Conservation (phyloP, 2,113 vertebrate species). For the Struthidea cinerea region DNA sequence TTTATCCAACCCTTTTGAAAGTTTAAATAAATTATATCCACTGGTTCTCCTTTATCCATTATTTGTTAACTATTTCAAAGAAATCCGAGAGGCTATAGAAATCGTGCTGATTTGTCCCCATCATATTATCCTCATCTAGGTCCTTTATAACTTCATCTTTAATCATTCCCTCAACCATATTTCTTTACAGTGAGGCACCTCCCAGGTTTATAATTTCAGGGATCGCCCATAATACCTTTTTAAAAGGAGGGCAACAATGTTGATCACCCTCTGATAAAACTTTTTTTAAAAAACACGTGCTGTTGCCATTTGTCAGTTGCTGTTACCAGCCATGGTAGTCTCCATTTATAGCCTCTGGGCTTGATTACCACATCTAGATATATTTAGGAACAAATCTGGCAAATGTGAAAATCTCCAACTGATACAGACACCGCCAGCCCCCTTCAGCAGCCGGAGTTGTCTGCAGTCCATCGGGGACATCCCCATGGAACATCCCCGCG, state of each 20-base stretch:
- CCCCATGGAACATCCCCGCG: background rate
- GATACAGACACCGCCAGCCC: background rate
- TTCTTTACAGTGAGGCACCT: conserved; percentile 30
- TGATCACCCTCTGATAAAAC: background rate
- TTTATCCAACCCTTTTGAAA: conserved; percentile 62
- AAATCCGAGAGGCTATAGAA: conserved; percentile 59
- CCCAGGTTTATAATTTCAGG: conserved; percentile 36
- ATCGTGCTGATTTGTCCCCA: conserved; percentile 51
- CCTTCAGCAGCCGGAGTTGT: rapidly evolving
- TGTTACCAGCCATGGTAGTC: background rate
- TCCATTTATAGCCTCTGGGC: background rate
- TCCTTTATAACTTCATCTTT: conserved; percentile 48
- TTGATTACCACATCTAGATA: background rate
- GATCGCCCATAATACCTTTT: background rate
- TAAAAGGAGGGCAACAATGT: background rate
- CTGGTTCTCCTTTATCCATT: conserved; percentile 66
- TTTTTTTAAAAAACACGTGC: rapidly evolving
- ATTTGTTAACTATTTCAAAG: conserved; percentile 70
- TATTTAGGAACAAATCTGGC: background rate
- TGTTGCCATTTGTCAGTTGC: background rate
- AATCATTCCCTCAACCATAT: conserved; percentile 45
- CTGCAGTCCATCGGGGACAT: rapidly evolving
- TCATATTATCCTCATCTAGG: conserved; percentile 53
- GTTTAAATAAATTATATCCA: conserved; percentile 69
- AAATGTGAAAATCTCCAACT: background rate